Percentiles rank a stretch among this genome's conserved stretches.
Conservation (phyloP, 2,888 invertebrate genomes). For the Cloeon dipterum region DNA sequence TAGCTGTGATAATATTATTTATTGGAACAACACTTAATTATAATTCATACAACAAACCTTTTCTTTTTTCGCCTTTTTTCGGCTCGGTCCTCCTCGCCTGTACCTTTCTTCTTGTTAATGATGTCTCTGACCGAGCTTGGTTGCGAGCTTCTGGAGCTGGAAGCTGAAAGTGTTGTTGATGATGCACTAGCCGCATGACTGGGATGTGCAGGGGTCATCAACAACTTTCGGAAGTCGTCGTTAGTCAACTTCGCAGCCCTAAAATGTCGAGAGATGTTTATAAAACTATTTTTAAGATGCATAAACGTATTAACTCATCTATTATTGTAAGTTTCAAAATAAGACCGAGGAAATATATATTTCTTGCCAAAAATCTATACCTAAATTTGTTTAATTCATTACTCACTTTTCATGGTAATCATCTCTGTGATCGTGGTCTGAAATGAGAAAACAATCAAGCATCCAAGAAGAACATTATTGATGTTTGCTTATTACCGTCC, state of each 20-base stretch:
- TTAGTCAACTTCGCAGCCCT: conserved; percentile 67
- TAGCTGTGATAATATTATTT: conserved; percentile 26
- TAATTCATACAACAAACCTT: conserved; percentile 19
- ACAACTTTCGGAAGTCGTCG: conserved; percentile 85
- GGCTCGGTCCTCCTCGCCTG: conserved; percentile 38
- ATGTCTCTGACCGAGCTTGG: background rate
- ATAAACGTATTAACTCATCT: too few species aligned
- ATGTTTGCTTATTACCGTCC: too few species aligned
- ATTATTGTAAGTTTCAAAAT: too few species aligned
- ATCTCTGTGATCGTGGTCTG: background rate
- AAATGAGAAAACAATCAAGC: too few species aligned
- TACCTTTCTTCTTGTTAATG: conserved; percentile 10
- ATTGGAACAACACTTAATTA: background rate
- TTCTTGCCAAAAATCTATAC: too few species aligned
- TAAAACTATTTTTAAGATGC: too few species aligned
- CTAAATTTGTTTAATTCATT: background rate
- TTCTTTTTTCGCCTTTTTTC: conserved; percentile 81
- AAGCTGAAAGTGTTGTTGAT: conserved; percentile 9
- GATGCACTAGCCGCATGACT: conserved; percentile 20
- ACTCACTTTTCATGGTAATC: background rate
- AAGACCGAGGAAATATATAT: too few species aligned
- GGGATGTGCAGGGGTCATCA: conserved; percentile 70
- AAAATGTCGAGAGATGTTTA: too few species aligned
- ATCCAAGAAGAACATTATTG: too few species aligned
- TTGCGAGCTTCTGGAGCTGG: background rate